Conservation (phyloP, 2,113 vertebrate genomes). For the Ciconia stormi region DNA sequence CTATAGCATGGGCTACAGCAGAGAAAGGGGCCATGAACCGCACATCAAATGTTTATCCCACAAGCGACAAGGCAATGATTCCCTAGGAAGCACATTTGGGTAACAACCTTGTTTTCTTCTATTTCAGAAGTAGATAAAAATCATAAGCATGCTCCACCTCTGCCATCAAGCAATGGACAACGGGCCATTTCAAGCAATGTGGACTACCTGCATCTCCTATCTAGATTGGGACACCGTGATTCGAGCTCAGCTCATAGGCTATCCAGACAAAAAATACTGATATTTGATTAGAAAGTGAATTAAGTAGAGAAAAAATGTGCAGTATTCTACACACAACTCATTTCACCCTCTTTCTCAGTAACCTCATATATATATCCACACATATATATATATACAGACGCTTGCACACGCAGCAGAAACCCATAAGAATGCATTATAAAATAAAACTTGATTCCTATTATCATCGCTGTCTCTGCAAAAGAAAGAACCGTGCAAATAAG, state of each 20-base stretch:
- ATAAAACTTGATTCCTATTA: no score
- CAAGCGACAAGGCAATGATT: accelerated
- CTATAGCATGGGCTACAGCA: background rate
- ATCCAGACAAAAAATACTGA: background rate
- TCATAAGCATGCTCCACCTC: background rate
- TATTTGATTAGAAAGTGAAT: background rate
- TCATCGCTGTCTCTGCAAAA: background rate
- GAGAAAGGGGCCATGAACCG: background rate
- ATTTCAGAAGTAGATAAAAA: background rate
- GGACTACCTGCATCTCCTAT: background rate
- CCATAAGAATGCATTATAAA: accelerated
- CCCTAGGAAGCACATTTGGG: background rate
- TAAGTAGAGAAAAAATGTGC: background rate
- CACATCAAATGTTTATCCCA: no score
- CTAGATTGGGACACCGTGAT: no score
- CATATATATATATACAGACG: background rate
- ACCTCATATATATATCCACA: background rate
- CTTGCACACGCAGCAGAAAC: background rate
- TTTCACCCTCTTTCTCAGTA: background rate
- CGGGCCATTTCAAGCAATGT: background rate
- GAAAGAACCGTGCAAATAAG: background rate
- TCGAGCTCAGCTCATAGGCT: background rate
- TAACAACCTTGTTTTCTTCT: background rate
- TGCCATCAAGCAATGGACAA: no score
- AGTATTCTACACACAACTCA: background rate